Percentiles rank a stretch among this genome's conserved stretches.
phyloP scores from a whole-genome alignment of 1,140 invertebrate genomes.

The Condylostylus longicornis region DNA sequence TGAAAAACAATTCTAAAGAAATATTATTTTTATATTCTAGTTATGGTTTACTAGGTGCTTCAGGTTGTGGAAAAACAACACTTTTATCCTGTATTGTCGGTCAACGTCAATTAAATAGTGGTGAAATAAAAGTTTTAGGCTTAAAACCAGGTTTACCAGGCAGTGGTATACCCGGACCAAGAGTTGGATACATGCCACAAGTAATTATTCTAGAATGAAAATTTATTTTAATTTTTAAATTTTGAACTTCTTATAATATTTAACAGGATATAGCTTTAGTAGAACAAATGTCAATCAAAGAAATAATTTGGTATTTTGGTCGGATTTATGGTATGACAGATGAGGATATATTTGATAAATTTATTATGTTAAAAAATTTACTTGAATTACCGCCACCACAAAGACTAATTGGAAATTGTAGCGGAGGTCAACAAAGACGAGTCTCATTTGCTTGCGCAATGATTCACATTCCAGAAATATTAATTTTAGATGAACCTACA shows the following conservation, averaged over 20 bases:
- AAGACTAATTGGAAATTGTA: conserved; percentile 47
- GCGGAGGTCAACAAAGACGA: conserved; percentile 77
- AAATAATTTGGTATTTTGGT: conserved; percentile 79
- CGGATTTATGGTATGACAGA: conserved; percentile 63
- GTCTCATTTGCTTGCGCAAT: conserved; percentile 75
- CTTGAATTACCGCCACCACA: conserved; percentile 53
- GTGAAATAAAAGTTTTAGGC: conserved; percentile 64
- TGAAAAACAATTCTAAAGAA: background rate
- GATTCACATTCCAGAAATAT: conserved; percentile 70
- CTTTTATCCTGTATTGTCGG: conserved; percentile 75
- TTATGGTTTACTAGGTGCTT: conserved; percentile 73
- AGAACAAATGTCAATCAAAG: conserved; percentile 69
- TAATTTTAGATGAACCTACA: conserved; percentile 86
- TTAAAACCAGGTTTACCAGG: conserved; percentile 53
- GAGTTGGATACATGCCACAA: conserved; percentile 77
- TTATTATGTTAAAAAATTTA: conserved; percentile 51
- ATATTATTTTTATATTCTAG: conserved; percentile 34
- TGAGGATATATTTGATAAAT: conserved; percentile 46
- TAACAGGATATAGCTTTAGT: conserved; percentile 74
- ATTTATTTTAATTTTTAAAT: background rate
- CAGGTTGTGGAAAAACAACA: conserved; percentile 74
- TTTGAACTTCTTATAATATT: conserved; percentile 1
- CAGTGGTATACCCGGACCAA: conserved; percentile 60
- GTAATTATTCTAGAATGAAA: conserved; percentile 31
- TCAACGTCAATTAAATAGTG: conserved; percentile 52